Evolutionary conservation across 2,113 vertebrate genomes (phyloP), one percentile per base, ranked within the genome.

Genomic region (Hiodon tergisus): DNA sequence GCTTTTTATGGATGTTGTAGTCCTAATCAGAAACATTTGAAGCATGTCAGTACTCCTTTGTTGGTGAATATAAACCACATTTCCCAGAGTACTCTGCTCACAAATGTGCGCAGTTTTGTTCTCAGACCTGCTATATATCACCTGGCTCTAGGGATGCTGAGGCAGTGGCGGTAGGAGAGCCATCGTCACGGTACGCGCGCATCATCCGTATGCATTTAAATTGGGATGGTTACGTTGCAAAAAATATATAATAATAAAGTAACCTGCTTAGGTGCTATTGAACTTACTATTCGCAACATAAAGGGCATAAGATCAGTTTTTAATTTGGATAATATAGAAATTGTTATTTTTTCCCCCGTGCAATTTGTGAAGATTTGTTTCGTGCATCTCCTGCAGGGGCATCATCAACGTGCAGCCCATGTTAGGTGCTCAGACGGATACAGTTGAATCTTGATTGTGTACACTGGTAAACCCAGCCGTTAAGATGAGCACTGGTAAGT

Each of bases 401-500:
- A 79, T 76, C 85, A 67, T 83, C 80, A 82, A 83, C 82, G 85
- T 67, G 14, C 75, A 66, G 61, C 59, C 6, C 66, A 55, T 68
- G 16, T 60, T 54, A 54, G 47, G 16, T 72, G 47, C 48, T 59
- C 47, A 75, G 60, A 52, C 54, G 50, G 60, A 70, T 60, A 61
- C 76, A 54, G 73, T 46, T 81, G 75, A 80, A 6, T 78, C 80
- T 83, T 83, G 84, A 82, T 78, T 77, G 79, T 82, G 77, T 17
- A 69, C 77, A 51, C 60, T 74, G 67, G 65, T 51, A 59, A 59
- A 62, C 17, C 10, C 51, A 65, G 48, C 14, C 57, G 13, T 74
- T 62, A 76, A 77, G 4, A 85, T 85, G 83, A 85, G 81, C 81
- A 83, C 83, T 7, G 80, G 83, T 85, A 76, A 83, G 83, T 78